Evolutionary conservation across 1,140 invertebrate genomes (phyloP), one percentile per base, ranked within the genome.

Genomic region (Pogonognathellus flavescens): DNA sequence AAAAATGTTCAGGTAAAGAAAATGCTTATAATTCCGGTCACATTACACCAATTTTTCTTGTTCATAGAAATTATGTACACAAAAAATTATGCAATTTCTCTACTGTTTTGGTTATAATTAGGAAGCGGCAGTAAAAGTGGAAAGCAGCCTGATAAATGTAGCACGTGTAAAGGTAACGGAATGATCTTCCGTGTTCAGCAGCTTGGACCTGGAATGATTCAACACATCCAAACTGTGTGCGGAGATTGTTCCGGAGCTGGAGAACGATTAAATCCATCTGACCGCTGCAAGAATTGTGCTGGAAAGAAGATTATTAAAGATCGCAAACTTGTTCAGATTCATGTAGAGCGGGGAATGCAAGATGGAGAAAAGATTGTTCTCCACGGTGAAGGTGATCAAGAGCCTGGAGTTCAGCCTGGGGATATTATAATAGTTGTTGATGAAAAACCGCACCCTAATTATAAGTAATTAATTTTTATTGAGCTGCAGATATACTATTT

Each of bases 401-500:
- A 98, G 90, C 98, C 98, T 0, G 97, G 97, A 14, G 91, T 97
- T 41, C 95, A 98, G 89, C 94, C 97, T 31, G 97, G 97, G 62
- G 98, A 99, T 91, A 97, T 99, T 88, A 94, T 99, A 85, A 97
- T 99, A 89, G 94, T 99, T n/a, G 92, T 99, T 70, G 98, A 99
- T 90, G 97, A 99, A 90, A 97, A 99, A 90, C 95, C 97, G 89
- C 97, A 99, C 91, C 92, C 93, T n/a, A 90, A 92, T 50, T 97
- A 94, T 89, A 93, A 93, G 92, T 93, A 93, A 89, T n/a, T n/a
- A n/a, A n/a, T n/a, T n/a, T n/a, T n/a, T n/a, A n/a, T n/a, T n/a
- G n/a, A n/a, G n/a, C n/a, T n/a, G n/a, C n/a, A n/a, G n/a, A n/a
- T n/a, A n/a, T n/a, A n/a, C n/a, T n/a, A n/a, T n/a, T n/a, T n/a